Conservation (phyloP, 2,888 invertebrate genomes). For the Ctena decussata region DNA sequence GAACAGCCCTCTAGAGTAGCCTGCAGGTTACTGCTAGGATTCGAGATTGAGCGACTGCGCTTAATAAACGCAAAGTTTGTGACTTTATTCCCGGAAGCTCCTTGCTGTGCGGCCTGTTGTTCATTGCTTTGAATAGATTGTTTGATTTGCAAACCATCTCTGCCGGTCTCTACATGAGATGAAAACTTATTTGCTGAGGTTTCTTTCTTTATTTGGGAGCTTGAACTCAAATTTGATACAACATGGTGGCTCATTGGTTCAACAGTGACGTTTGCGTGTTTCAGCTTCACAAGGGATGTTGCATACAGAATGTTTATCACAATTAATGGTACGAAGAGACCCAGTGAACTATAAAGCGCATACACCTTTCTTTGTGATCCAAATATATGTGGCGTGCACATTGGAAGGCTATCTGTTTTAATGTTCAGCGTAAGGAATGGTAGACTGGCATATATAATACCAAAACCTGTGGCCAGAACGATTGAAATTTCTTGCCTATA, state of each 20-base stretch:
- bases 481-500: not conserved
- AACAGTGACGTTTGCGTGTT: not conserved
- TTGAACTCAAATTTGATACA: not conserved
- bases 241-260: not conserved
- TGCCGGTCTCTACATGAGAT: no score
- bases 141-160: no score
- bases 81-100: no score
- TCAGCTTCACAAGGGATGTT: not conserved
- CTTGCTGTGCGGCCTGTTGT: no score
- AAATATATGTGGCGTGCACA: not conserved
- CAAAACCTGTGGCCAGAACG: not conserved
- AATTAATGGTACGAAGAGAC: not conserved
- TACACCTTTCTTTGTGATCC: not conserved
- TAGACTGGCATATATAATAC: not conserved
- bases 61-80: no score
- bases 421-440: not conserved
- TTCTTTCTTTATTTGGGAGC: not conserved
- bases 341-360: not conserved
- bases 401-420: not conserved
- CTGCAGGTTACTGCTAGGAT: no score
- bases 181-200: not conserved
- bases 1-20: no score
- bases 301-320: not conserved
- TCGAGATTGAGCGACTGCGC: no score
- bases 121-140: no score